Evolutionary conservation across 2,113 vertebrate species (phyloP), one percentile per base, ranked within the genome.

Genomic region (Puffinus mauretanicus): DNA sequence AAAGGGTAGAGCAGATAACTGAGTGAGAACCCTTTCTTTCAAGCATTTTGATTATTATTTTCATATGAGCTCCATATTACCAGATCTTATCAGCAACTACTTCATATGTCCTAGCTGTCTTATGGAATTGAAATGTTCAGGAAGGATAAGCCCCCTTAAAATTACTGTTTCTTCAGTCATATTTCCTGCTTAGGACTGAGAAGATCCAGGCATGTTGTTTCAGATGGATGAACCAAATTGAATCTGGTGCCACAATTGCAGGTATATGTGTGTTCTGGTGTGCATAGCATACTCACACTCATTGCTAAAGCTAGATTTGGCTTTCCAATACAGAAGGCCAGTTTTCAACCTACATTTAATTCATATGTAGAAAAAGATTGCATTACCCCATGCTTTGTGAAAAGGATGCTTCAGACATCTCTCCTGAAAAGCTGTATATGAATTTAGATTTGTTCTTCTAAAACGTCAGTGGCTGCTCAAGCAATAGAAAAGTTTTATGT

Each of bases 11-110:
- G 16, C 9, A 72, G 88, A 96, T 83, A 96, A 78, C 27, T 25
- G 40, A 75, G 13, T 36, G 19, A 73, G 78, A 78, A 36, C 2
- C 6, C 67, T 57, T 88, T 51, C 77, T 96, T 97, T 86, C 55
- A 92, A 90, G 24, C 8, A 86, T 87, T 96, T 96, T 71, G 91
- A 81, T 88, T 95, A 66, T 80, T 93, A 49, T 76, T 91, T 94
- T 27, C 46, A 49, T 62, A 46, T 77, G 25, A 89, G 16, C 30
- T 86, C 32, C 93, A 6, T 76, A 40, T 85, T n/a, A 90, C 14
- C n/a, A 38, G 24, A 75, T 85, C n/a, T 91, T 84, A 87, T 78
- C 22, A 79, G 15, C 30, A 95, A 6, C 30, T 42, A 34, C 18
- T 81, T 93, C 47, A 67, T 86, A 36, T 65, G 34, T 65, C 30